Conservation (phyloP, 37 sponge, comb jelly and placozoan genomes). For the Ephydatia muelleri region DNA sequence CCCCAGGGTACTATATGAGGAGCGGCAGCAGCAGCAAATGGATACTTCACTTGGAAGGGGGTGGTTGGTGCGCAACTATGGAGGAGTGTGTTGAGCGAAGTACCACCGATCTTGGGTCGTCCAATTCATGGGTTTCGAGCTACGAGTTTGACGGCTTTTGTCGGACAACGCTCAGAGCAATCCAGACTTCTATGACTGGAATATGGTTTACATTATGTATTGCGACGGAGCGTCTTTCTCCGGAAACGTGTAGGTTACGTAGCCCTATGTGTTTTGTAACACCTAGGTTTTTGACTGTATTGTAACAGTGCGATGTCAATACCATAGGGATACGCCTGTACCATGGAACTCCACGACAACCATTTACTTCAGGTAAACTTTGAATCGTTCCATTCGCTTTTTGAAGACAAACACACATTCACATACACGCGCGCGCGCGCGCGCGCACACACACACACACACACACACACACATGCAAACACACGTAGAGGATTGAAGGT, state of each 20-base stretch:
- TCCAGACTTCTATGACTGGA: conserved; percentile 77
- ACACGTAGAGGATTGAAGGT: conserved; percentile 20
- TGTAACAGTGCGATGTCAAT: not conserved
- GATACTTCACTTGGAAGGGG: conserved; percentile 80
- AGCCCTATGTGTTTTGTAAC: not conserved
- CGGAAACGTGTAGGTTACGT: conserved; percentile 58
- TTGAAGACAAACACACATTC: not conserved
- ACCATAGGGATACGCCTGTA: not conserved
- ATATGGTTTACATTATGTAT: conserved; percentile 72
- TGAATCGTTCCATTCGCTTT: not conserved
- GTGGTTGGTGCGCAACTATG: conserved; percentile 75
- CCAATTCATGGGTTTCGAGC: conserved; percentile 44
- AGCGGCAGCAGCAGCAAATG: conserved; percentile 50
- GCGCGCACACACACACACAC: conserved; percentile 1
- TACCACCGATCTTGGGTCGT: conserved; percentile 70
- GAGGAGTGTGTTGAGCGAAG: conserved; percentile 62
- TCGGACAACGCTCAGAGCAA: conserved; percentile 49
- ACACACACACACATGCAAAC: not conserved
- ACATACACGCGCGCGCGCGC: too few species aligned
- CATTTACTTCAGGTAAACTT: not conserved
- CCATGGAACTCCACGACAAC: not conserved
- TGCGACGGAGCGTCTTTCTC: conserved; percentile 90
- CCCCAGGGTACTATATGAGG: conserved; percentile 73
- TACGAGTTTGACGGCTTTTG: conserved; percentile 49
- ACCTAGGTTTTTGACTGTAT: too few species aligned